Percentiles rank a stretch among this genome's conserved stretches.
Conservation (phyloP, 2,888 invertebrate species). For the Allolobophora icterica region DNA sequence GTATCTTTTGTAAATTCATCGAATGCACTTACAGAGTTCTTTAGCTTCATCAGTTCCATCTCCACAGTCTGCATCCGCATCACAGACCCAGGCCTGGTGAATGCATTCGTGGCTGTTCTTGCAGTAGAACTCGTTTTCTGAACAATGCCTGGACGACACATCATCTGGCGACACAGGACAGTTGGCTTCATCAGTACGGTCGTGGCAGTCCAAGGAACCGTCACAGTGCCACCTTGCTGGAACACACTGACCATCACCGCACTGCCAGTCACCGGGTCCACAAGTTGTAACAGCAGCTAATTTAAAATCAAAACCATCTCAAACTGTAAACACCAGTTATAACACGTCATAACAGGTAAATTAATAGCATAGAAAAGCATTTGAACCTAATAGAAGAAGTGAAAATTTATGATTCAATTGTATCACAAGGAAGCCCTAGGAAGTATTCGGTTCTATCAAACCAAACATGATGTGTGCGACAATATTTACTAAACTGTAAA, state of each 20-base stretch:
- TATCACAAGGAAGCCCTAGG: background rate
- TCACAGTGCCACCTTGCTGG: constrained; percentile 80
- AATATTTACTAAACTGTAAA: background rate
- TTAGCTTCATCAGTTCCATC: constrained; percentile 40
- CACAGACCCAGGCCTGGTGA: constrained; percentile 38
- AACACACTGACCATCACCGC: constrained; percentile 50
- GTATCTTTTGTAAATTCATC: background rate
- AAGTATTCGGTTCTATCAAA: background rate
- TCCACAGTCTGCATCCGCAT: constrained; percentile 38
- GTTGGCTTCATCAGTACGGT: constrained; percentile 77
- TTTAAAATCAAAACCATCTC: background rate
- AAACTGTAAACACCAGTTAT: background rate
- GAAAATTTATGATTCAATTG: background rate
- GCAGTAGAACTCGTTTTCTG: constrained; percentile 36
- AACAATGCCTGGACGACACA: constrained; percentile 1
- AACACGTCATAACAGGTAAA: background rate
- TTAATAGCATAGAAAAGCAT: background rate
- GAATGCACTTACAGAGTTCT: background rate
- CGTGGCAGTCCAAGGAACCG: constrained; percentile 80
- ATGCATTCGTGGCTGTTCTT: constrained; percentile 34
- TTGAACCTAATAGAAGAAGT: background rate
- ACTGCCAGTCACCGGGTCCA: constrained; percentile 9
- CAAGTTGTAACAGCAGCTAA: background rate
- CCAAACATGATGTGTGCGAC: background rate
- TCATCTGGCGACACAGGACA: constrained; percentile 32